These are phyloP conservation scores for Marasmarcha lunaedactyla DNA, from an alignment of 2,888 invertebrate species.

Conservation along the genomic window DNA sequence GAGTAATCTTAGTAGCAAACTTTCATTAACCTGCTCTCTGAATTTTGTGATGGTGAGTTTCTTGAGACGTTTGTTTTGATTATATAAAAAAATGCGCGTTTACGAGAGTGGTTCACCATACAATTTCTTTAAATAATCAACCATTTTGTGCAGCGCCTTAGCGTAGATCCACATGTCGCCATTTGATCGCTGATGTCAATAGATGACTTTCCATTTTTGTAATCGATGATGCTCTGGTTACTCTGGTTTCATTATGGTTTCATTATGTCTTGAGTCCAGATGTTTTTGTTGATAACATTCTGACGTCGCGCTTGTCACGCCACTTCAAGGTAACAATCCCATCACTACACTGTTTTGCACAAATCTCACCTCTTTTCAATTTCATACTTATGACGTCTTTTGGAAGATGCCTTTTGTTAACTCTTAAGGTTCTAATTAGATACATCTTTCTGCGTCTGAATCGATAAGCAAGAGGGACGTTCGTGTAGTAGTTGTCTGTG, in stretches of 20 bases:
- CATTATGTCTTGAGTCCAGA: conserved; percentile 5
- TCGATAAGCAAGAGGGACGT: conserved; percentile 9
- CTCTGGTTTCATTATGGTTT: neutral
- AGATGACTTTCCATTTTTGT: conserved; percentile 6
- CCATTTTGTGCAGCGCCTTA: conserved; percentile 14
- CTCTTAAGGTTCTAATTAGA: neutral
- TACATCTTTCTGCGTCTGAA: conserved; percentile 7
- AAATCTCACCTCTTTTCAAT: conserved; percentile 12
- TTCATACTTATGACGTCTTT: conserved; percentile 5
- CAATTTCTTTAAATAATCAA: conserved; percentile 9
- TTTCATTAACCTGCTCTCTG: neutral
- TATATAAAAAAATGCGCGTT: conserved; percentile 12
- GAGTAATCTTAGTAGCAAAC: no score
- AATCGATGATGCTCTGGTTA: neutral
- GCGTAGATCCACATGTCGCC: no score
- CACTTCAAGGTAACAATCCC: conserved; percentile 15
- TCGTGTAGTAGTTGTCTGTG: conserved; percentile 17
- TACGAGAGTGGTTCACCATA: conserved; percentile 12
- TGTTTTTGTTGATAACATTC: conserved; percentile 8
- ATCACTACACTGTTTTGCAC: conserved; percentile 8
- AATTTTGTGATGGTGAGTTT: conserved; percentile 7
- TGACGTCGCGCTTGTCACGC: conserved; percentile 11
- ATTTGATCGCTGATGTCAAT: conserved; percentile 16
- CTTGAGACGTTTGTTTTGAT: conserved; percentile 3
- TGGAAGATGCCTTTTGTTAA: conserved; percentile 13